Evolutionary conservation across 2,888 invertebrate species (phyloP), one percentile per base, ranked within the genome.

Genomic region (Hydroisotoma schaefferi): DNA sequence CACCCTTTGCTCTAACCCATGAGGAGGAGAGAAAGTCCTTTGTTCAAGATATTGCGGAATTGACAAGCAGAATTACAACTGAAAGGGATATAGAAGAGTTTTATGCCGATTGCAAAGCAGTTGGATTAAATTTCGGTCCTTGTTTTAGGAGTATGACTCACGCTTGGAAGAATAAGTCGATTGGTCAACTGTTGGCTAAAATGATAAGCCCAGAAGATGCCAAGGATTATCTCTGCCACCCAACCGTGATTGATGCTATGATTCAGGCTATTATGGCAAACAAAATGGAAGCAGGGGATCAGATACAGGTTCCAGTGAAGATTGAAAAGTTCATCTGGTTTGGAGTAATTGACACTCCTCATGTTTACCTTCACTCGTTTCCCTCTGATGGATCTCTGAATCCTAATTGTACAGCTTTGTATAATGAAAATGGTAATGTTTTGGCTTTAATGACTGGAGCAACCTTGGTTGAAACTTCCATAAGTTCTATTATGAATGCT

Each of bases 181-280:
- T 46, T 8, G 46, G 25, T 4, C 23, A 46, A 15, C 8, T 15
- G 3, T 15, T 40, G 5, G 5, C 8, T 15, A 15, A 8, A 15
- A 5, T 40, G 5, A 20, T 18, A 40, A 15, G 5, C 40, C 40
- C 40, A 4, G 5, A 5, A 8, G n/a, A 15, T 15, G 1, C 29
- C 10, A 38, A 38, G 2, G 27, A 37, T 15, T 63, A 62, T 38
- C 10, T 65, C 2, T 33, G 59, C 18, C 65, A 65, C 44, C 65
- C 65, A 1, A 59, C 63, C 1, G 29, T 65, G 8, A 20, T 37
- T 5, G 65, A 63, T 43, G 59, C 57, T 0, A 46, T 63, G 54
- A 54, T 63, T 20, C 63, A 63, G 23, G 23, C 55, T 0, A 18
- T 47, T 12, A 52, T 55, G 26, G 37, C 44, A 20, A 40, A 5